Conservation (phyloP, 2,797 vertebrate species). For the Sciaenops ocellatus region DNA sequence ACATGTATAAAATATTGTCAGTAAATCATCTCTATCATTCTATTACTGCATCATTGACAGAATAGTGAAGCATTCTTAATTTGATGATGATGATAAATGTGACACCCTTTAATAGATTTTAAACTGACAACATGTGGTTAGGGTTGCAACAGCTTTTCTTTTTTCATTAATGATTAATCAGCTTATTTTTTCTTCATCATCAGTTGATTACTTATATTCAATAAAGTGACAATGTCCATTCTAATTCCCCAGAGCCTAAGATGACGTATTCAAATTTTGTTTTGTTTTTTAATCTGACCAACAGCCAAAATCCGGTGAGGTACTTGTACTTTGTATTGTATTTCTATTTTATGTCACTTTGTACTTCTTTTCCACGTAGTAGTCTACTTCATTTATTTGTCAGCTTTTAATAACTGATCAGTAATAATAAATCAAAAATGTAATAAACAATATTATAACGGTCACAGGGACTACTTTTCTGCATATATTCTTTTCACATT, state of each 20-base stretch:
- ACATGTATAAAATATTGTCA: neutral
- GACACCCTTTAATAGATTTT: neutral
- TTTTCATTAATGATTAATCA: neutral
- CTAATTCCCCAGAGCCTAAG: neutral
- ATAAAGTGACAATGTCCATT: neutral
- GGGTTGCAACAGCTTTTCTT: neutral
- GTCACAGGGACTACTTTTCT: no score
- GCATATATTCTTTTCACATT: no score
- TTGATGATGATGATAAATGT: neutral
- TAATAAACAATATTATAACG: no score
- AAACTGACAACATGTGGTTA: neutral
- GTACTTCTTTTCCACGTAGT: neutral
- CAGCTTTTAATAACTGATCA: neutral
- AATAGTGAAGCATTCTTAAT: neutral
- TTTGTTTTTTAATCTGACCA: neutral
- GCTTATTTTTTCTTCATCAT: neutral
- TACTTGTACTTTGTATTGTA: neutral
- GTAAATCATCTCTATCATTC: neutral
- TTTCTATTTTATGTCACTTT: neutral
- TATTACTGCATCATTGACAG: neutral
- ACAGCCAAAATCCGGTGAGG: neutral
- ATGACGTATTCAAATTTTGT: rapidly evolving
- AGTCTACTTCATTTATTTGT: neutral
- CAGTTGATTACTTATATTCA: neutral
- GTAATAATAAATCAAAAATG: no score